phyloP scores from a whole-genome alignment of 1,140 invertebrate species.

The Portunus trituberculatus region DNA sequence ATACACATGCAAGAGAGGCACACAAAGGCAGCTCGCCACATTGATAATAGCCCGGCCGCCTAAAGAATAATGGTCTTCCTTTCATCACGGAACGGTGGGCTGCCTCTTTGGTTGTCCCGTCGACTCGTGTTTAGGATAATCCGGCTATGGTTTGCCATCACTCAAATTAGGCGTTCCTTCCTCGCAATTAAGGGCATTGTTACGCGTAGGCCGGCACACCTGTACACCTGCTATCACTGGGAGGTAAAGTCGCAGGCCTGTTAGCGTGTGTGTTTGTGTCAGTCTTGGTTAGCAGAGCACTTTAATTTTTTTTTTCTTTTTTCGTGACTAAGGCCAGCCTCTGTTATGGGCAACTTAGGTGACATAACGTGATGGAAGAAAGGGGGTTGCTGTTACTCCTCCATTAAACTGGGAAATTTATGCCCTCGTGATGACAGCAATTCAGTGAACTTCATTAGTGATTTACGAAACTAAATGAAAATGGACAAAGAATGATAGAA shows the following conservation, averaged over 20 bases:
- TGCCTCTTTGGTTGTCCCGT: conserved; percentile 8
- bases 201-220: background rate
- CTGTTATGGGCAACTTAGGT: too few relatives aligned
- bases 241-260: background rate
- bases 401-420: too few relatives aligned
- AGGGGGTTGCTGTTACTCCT: too few relatives aligned
- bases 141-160: background rate
- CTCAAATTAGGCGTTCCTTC: background rate
- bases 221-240: background rate
- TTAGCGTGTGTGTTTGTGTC: background rate
- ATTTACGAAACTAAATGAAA: too few relatives aligned
- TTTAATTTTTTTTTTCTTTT: too few relatives aligned
- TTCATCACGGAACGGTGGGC: background rate
- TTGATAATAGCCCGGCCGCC: background rate
- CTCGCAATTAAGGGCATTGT: conserved; percentile 20
- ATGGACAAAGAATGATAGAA: too few relatives aligned
- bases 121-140: background rate
- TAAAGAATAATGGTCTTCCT: conserved; percentile 4
- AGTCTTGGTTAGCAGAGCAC: too few relatives aligned
- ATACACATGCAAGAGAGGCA: conserved; percentile 1
- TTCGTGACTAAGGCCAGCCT: too few relatives aligned
- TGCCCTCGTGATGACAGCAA: too few relatives aligned
- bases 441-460: too few relatives aligned
- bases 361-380: too few relatives aligned
- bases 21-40: conserved; percentile 9